Base-by-base conservation (phyloP, 23 tunicate species). In the Aplidium turbinatum region DNA sequence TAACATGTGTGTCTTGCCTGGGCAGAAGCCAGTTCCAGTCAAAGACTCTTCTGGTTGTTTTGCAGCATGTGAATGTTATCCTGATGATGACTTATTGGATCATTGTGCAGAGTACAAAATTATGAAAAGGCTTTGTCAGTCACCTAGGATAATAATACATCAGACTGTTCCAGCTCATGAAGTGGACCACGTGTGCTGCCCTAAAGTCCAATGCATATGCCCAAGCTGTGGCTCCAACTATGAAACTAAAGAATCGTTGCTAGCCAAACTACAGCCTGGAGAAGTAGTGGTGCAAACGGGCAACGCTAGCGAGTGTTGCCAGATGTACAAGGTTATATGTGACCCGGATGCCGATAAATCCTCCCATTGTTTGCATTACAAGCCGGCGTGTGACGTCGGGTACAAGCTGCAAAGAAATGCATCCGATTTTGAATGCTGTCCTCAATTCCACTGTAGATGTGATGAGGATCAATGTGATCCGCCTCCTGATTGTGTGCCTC, bases 161-260 rank as follows among this genome's bases (percentile, higher is more conserved):
- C 11, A 56, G 3, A 33, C 30, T 13, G 24, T 33, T 16, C 66
- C 77, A 13, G 66, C 76, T 1, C 29, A 68, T 40, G 68, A 79
- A 35, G 35, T 74, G 4, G 63, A 69, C 21, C 39, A 79, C 52
- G 39, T 48, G 2, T 79, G 85, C 68, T 79, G 85, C 40, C 67
- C 75, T 19, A 79, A 79, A 42, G 55, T 79, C 9, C 27, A 50
- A 25, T 79, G 85, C 27, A 26, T 22, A 3, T 54, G 66, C 34
- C 85, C 85, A 30, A 57, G 40, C 11, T 79, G 85, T 30, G 85
- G 68, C 5, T 32, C 56, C 35, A 58, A 57, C 31, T 81, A 71
- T 31, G 69, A 27, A 21, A 56, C 60, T 6, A 45, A 58, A 40
- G 78, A 58, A 9, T 29, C 33, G 28, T 18, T 57, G 46, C 57